These are phyloP conservation scores for Sebastes steindachneri DNA, from an alignment of 2,797 vertebrate species.

Conservation along the genomic window DNA sequence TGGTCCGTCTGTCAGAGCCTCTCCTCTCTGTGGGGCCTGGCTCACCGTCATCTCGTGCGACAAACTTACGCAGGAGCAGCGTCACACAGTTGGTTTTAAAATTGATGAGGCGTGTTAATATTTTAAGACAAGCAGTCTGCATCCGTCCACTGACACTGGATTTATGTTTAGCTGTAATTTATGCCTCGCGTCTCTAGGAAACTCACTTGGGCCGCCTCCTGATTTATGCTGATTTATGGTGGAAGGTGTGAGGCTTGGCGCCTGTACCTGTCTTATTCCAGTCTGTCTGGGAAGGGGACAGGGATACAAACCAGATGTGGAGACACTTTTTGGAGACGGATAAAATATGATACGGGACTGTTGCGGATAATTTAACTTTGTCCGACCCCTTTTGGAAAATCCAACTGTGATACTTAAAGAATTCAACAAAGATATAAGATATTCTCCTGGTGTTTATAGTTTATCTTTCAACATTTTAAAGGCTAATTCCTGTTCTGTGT, in stretches of 20 bases:
- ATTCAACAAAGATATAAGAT: constrained; percentile 20
- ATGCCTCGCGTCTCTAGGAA: constrained; percentile 51
- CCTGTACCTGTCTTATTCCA: constrained; percentile 43
- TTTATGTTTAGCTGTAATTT: constrained; percentile 74
- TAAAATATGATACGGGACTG: constrained; percentile 46
- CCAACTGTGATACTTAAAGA: constrained; percentile 21
- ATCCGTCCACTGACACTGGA: constrained; percentile 58
- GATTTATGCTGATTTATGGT: constrained; percentile 63
- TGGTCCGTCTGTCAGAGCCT: constrained; percentile 47
- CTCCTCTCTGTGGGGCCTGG: constrained; percentile 53
- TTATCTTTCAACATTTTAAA: constrained; percentile 23
- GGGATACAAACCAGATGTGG: constrained; percentile 66
- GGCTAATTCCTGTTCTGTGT: constrained; percentile 21
- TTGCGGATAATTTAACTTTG: constrained; percentile 33
- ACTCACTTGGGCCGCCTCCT: constrained; percentile 45
- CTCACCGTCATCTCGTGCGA: constrained; percentile 61
- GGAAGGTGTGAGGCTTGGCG: constrained; percentile 53
- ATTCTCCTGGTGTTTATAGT: constrained; percentile 21
- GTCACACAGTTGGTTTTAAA: constrained; percentile 72
- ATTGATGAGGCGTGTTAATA: constrained; percentile 75
- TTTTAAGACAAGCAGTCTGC: constrained; percentile 70
- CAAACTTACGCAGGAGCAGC: constrained; percentile 68
- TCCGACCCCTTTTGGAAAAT: constrained; percentile 39
- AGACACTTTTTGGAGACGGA: constrained; percentile 32
- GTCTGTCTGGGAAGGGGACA: constrained; percentile 47